Evolutionary conservation across 2,797 vertebrate species (phyloP).

Genomic region (Aeoliscus strigatus): DNA sequence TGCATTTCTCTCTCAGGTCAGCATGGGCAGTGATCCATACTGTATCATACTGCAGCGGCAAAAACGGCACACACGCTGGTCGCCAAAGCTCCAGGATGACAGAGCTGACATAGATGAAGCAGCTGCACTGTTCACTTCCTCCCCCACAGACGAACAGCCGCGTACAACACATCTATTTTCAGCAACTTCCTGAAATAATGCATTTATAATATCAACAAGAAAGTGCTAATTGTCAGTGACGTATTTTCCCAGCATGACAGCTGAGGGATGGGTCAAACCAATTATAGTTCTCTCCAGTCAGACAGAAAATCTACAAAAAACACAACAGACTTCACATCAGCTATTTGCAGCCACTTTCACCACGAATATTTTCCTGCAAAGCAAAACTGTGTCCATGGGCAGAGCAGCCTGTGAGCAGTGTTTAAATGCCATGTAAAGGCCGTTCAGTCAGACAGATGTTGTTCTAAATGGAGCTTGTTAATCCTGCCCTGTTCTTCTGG

Average conservation of each 20-base stretch:
- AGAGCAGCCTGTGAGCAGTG: constrained; percentile 30
- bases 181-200: constrained; percentile 54
- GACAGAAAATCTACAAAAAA: constrained; percentile 16
- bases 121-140: constrained; percentile 54
- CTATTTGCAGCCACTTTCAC: constrained; percentile 38
- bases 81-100: constrained; percentile 18
- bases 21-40: constrained; percentile 1
- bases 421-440: constrained; percentile 53
- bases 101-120: constrained; percentile 29
- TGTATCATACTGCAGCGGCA: constrained; percentile 31
- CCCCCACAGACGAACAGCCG: constrained; percentile 31
- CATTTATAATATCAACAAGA: constrained; percentile 30
- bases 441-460: constrained; percentile 25
- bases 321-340: constrained; percentile 18
- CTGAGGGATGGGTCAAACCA: constrained; percentile 3
- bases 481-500: constrained; percentile 10
- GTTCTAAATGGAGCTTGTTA: constrained; percentile 17
- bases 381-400: constrained; percentile 21
- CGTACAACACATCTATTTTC: constrained; percentile 50
- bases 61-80: constrained; percentile 1
- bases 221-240: constrained; percentile 10
- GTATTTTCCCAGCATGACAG: constrained; percentile 4
- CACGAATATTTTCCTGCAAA: constrained; percentile 14
- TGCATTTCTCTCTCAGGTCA: constrained; percentile 4
- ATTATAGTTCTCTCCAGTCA: constrained; percentile 3